Base-by-base conservation (phyloP, 1,140 invertebrate species). In the Pogonomyrmex barbatus region DNA sequence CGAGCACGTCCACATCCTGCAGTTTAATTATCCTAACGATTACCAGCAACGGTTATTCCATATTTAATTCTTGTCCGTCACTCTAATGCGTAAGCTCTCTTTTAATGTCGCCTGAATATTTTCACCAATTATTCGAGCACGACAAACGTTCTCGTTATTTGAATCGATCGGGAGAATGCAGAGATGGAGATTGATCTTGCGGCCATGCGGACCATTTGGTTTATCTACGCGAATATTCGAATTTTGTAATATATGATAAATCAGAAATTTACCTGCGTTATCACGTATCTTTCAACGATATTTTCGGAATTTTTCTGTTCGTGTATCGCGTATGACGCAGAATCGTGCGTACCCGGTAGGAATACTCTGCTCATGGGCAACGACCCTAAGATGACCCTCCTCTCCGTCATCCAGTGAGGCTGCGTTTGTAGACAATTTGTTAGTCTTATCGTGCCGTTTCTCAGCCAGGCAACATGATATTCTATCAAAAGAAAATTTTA, bases 311-410 rank as follows among this genome's bases (percentile, higher is more conserved):
- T 62, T 0, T 92, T 88, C 45, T 94, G 91, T 52, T 94, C 92
- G 17, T 95, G 94, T n/a, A 94, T 90, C 3, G 93, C 92, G 89
- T 96, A 96, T 2, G 96, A 95, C 12, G 96, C 96, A 2, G 97
- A 96, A 86, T 97, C 96, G 87, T 97, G 96, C 3, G 96, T 96
- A 12, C 96, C 96, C 0, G 96, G 96, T 68, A 97, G 92, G 82
- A 96, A 96, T 2, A 97, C 87, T 70, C 96, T 94, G 10, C 94
- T 91, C 50, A 97, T 86, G 56, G 91, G 93, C 50, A 95, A 78
- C 24, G 92, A 87, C 0, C 94, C 94, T 2, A 96, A 88, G 4
- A 89, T 88, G 0, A 93, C 30, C 30, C 91, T 93, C 81, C 94
- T 91, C 10, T 96, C 94, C 10, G 91, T 91, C 96, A 97, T 97